These are phyloP conservation scores for Phylloscopus whistleri DNA, from an alignment of 2,113 vertebrate species.

Conservation along the genomic window DNA sequence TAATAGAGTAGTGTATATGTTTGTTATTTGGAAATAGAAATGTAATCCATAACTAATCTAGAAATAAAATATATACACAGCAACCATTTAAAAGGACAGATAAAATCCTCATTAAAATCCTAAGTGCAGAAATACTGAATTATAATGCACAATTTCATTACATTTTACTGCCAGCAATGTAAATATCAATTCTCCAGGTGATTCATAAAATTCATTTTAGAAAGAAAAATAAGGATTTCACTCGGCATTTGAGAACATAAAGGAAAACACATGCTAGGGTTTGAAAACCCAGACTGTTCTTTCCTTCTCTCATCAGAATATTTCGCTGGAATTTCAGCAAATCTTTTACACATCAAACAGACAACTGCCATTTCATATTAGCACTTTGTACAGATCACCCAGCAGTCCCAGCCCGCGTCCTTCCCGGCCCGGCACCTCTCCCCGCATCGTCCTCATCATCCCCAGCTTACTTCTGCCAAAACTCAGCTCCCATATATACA, in stretches of 20 bases:
- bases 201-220: slow-evolving; percentile 65
- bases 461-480: background rate
- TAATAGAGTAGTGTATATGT: slow-evolving; percentile 4
- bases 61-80: slow-evolving; percentile 63
- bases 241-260: slow-evolving; percentile 40
- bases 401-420: background rate
- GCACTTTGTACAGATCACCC: background rate
- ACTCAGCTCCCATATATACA: background rate
- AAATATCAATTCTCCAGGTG: slow-evolving; percentile 65
- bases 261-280: slow-evolving; percentile 40
- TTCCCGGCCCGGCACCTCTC: background rate
- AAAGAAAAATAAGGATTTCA: slow-evolving; percentile 53
- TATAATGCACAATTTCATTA: slow-evolving; percentile 65
- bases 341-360: slow-evolving; percentile 19
- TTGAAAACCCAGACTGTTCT: slow-evolving; percentile 5
- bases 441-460: background rate
- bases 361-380: background rate
- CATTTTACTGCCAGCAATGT: slow-evolving; percentile 55
- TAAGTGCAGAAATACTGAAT: slow-evolving; percentile 70
- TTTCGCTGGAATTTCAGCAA: slow-evolving; percentile 49
- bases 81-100: slow-evolving; percentile 61
- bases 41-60: slow-evolving; percentile 56
- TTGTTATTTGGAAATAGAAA: slow-evolving; percentile 55
- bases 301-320: slow-evolving; percentile 26
- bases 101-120: slow-evolving; percentile 61